Evolutionary conservation across 2,113 vertebrate genomes (phyloP).

Genomic region (Barbus barbus): DNA sequence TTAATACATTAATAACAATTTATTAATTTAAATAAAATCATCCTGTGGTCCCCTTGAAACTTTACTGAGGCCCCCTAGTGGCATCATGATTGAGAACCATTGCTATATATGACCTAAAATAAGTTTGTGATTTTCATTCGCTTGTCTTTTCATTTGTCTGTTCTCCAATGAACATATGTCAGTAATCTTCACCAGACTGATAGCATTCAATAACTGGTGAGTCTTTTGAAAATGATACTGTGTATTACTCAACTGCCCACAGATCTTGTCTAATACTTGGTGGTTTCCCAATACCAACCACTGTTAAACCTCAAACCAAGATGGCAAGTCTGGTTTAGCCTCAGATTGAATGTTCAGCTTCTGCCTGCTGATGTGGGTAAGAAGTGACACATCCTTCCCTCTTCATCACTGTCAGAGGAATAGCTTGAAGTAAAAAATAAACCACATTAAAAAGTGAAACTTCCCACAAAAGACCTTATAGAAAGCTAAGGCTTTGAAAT

Average conservation of each 20-base stretch:
- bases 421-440: neutral
- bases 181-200: neutral
- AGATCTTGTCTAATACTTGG: neutral
- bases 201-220: neutral
- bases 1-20: neutral
- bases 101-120: too few relatives aligned
- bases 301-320: neutral
- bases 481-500: constrained; percentile 1
- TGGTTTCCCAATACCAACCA: neutral
- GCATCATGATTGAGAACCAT: too few relatives aligned
- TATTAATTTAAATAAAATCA: neutral
- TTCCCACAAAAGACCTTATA: neutral
- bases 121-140: too few relatives aligned
- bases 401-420: constrained; percentile 8
- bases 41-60: neutral
- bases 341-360: constrained; percentile 5
- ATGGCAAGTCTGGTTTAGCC: neutral
- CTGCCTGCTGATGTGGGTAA: neutral
- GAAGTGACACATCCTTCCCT: constrained; percentile 1
- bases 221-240: neutral
- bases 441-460: neutral
- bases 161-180: neutral
- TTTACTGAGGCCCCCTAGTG: neutral
- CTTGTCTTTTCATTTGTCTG: neutral
- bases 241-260: neutral